Evolutionary conservation across 2,888 invertebrate species (phyloP).

Genomic region (Limulus polyphemus): DNA sequence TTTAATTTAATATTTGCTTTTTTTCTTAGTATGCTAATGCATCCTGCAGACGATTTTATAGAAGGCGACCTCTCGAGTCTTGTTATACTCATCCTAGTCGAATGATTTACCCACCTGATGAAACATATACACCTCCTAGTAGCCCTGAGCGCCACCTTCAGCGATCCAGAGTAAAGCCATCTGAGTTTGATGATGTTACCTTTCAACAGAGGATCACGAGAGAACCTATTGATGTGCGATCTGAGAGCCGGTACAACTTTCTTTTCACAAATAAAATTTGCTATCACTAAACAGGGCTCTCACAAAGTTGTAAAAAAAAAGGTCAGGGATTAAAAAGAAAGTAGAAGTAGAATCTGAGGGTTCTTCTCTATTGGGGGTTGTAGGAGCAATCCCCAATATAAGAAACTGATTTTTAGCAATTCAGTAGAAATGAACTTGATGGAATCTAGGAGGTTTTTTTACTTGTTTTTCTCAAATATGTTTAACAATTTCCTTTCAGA

Average conservation of each 20-base stretch:
- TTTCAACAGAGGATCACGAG: constrained; percentile 20
- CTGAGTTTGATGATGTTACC: constrained; percentile 24
- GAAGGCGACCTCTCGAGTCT: constrained; percentile 65
- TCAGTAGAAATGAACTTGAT: too few relatives aligned
- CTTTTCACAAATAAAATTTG: too few relatives aligned
- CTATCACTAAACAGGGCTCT: too few relatives aligned
- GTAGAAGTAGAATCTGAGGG: too few relatives aligned
- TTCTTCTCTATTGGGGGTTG: too few relatives aligned
- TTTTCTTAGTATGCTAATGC: constrained; percentile 59
- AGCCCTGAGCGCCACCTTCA: constrained; percentile 24
- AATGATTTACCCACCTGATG: constrained; percentile 83
- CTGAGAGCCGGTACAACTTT: constrained; percentile 24
- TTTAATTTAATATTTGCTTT: background rate
- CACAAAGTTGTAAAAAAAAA: too few relatives aligned
- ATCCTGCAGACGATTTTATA: constrained; percentile 72
- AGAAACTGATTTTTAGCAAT: too few relatives aligned
- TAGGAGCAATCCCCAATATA: too few relatives aligned
- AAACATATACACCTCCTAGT: constrained; percentile 31
- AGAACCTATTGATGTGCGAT: constrained; percentile 24
- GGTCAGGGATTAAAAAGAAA: too few relatives aligned
- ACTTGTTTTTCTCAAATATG: too few relatives aligned
- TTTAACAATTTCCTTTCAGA: too few relatives aligned
- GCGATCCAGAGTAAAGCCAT: constrained; percentile 21
- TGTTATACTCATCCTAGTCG: constrained; percentile 82
- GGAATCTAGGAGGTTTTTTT: too few relatives aligned